phyloP scores from a whole-genome alignment of 2,888 invertebrate genomes.

The Lochmaea crataegi region DNA sequence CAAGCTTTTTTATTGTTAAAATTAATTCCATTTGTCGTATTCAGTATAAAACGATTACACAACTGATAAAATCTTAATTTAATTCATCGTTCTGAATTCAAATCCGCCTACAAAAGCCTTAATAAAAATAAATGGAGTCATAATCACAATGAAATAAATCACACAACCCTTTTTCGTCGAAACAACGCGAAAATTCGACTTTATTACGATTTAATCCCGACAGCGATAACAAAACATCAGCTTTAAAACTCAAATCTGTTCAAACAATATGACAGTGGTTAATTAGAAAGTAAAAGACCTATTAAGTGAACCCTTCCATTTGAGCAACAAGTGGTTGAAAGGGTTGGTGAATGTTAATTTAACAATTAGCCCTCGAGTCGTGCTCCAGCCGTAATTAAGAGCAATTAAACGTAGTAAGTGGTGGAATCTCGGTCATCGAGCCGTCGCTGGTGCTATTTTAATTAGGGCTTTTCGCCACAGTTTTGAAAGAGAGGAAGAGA shows the following conservation, averaged over 20 bases:
- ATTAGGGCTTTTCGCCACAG: constrained; percentile 43
- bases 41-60: constrained; percentile 1
- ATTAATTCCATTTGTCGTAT: not conserved
- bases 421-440: constrained; percentile 46
- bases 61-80: constrained; percentile 10
- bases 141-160: constrained; percentile 29
- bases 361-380: constrained; percentile 55
- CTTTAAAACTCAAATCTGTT: constrained; percentile 49
- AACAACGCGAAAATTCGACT: constrained; percentile 35
- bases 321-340: constrained; percentile 58
- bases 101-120: constrained; percentile 8
- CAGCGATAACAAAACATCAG: constrained; percentile 44
- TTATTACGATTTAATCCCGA: constrained; percentile 42
- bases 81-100: constrained; percentile 3
- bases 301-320: constrained; percentile 55
- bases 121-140: constrained; percentile 10
- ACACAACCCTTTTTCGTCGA: constrained; percentile 34
- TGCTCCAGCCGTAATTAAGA: constrained; percentile 58
- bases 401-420: constrained; percentile 54
- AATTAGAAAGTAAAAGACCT: constrained; percentile 53
- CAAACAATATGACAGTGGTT: constrained; percentile 56
- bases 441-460: constrained; percentile 43
- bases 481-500: constrained; percentile 35
- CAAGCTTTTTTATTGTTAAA: not conserved
- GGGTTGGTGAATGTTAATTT: constrained; percentile 58